Conservation (phyloP, 2,888 invertebrate genomes). For the Neuroscelio doddi region DNA sequence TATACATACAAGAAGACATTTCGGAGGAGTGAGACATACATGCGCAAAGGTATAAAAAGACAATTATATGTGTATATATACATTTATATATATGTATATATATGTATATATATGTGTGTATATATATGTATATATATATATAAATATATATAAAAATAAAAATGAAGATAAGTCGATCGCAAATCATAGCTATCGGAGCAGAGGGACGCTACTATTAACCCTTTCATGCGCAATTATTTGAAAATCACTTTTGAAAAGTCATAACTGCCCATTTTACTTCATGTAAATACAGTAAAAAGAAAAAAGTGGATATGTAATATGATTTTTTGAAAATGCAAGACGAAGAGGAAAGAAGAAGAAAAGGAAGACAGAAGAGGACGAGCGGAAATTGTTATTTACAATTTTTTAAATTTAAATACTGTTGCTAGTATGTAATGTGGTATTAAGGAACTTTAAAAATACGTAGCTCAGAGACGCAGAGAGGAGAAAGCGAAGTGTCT, state of each 20-base stretch:
- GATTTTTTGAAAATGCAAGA: slow-evolving; percentile 45
- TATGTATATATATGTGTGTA: slow-evolving; percentile 29
- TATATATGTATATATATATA: slow-evolving; percentile 12
- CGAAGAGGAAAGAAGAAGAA: slow-evolving; percentile 28
- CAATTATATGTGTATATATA: slow-evolving; percentile 23
- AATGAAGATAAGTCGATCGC: slow-evolving; percentile 10
- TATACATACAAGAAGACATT: slow-evolving; percentile 50
- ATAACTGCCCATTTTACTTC: slow-evolving; percentile 47
- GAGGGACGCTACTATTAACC: slow-evolving; percentile 24
- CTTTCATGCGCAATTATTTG: slow-evolving; percentile 43
- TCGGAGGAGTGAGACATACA: slow-evolving; percentile 21
- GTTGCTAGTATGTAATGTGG: slow-evolving; percentile 48
- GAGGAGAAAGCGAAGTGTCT: slow-evolving; percentile 20
- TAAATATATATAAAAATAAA: slow-evolving; percentile 11
- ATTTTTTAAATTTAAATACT: slow-evolving; percentile 48
- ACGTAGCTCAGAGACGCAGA: slow-evolving; percentile 15
- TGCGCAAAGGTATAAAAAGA: slow-evolving; percentile 10
- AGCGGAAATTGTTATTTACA: slow-evolving; percentile 46
- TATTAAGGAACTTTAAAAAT: slow-evolving; percentile 34
- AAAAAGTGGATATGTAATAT: slow-evolving; percentile 43
- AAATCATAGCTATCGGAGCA: slow-evolving; percentile 25
- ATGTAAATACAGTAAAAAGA: slow-evolving; percentile 40
- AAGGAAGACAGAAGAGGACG: neutral
- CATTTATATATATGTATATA: slow-evolving; percentile 23
- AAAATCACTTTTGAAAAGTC: slow-evolving; percentile 40